Base-by-base conservation (phyloP, 2,888 invertebrate genomes). In the Romanomermis culicivorax region DNA sequence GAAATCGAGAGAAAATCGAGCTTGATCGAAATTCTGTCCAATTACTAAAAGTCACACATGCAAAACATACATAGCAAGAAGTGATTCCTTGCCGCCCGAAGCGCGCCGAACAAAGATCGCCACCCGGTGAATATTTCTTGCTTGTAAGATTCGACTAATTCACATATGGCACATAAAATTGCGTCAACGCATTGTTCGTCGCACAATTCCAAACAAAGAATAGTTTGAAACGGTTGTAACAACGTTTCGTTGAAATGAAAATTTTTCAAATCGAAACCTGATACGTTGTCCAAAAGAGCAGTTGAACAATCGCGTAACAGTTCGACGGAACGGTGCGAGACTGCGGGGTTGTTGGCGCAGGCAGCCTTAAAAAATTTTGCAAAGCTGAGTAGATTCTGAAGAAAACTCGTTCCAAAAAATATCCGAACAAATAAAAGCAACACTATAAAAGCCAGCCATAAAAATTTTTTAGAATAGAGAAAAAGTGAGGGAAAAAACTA, bases 231-330 rank as follows among this genome's bases (percentile, higher is more conserved):
- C 0, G 91, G 89, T 66, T 91, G 89, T 61, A 91, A 79, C 7
- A 91, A 74, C 0, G 87, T 85, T 70, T 91, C 91, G 68, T 91
- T 88, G 69, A 91, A 87, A 69, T 91, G 89, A 71, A 89, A 91
- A 71, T 89, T 85, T 0, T 87, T 82, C 58, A 87, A 70, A 68
- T 91, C 91, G 47, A 27, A 25, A 11, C n/a, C 45, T 17, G n/a
- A 17, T 0, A 81, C 78, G 69, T 85, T 85, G 65, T 83, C 83
- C 51, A 93, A 72, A 23, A 89, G 71, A 0, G 85, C 82, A 1
- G 84, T 85, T 51, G 89, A 83, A 24, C 85, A 81, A 65, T 89
- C 89, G 66, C 89, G 89, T 58, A 93, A 82, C 63, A 85, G 85
- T 4, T 70, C 68, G 29, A 91, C 85, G 0, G 88, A 87, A 64